Percentiles rank a stretch among this genome's conserved stretches.
Conservation (phyloP, 2,888 invertebrate species). For the Aleiodes leptofemur region DNA sequence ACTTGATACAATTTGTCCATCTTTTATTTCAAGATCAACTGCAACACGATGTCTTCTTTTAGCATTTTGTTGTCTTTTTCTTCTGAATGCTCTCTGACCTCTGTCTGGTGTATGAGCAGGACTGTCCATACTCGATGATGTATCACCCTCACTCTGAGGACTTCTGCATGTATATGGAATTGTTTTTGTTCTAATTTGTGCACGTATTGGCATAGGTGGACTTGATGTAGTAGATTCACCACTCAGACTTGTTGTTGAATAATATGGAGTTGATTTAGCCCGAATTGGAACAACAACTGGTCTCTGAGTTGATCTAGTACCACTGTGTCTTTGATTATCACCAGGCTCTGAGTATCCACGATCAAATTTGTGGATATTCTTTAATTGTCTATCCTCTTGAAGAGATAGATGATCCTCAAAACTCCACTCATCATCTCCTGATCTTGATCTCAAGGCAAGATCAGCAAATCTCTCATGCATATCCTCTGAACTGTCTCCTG, state of each 20-base stretch:
- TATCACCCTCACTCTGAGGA: slow-evolving; percentile 74
- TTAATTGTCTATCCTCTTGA: slow-evolving; percentile 46
- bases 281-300: slow-evolving; percentile 76
- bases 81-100: slow-evolving; percentile 68
- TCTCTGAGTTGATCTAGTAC: slow-evolving; percentile 77
- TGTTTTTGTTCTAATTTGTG: slow-evolving; percentile 73
- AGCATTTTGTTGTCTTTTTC: slow-evolving; percentile 70
- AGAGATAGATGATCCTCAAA: slow-evolving; percentile 58
- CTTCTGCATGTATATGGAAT: slow-evolving; percentile 70
- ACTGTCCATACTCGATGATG: slow-evolving; percentile 74
- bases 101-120: slow-evolving; percentile 73
- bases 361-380: slow-evolving; percentile 54
- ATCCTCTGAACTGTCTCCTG: slow-evolving; percentile 70
- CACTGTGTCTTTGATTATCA: slow-evolving; percentile 67
- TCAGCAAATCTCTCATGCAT: slow-evolving; percentile 72
- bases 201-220: slow-evolving; percentile 71
- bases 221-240: slow-evolving; percentile 78
- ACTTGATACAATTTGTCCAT: slow-evolving; percentile 75
- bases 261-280: slow-evolving; percentile 71
- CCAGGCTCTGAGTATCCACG: slow-evolving; percentile 65
- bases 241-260: slow-evolving; percentile 79
- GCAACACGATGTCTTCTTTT: slow-evolving; percentile 72
- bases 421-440: slow-evolving; percentile 69
- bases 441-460: slow-evolving; percentile 62
- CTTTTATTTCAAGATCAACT: slow-evolving; percentile 73